Conservation (phyloP, 1,140 invertebrate species). For the Diorhabda carinulata region DNA sequence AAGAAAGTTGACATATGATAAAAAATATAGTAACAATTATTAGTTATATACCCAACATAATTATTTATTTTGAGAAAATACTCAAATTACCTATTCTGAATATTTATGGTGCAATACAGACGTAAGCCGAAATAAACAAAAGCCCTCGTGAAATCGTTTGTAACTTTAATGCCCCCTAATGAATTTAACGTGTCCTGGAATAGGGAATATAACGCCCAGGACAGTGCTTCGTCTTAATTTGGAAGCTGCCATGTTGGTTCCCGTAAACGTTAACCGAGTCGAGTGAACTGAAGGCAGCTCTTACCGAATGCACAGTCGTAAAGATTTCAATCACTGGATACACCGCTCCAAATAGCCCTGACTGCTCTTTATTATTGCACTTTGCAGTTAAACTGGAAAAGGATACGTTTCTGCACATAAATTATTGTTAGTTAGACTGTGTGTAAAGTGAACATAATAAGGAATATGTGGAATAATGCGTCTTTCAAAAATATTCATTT, state of each 20-base stretch:
- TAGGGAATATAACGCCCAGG: slow-evolving; percentile 11
- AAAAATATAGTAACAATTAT: no score
- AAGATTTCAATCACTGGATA: slow-evolving; percentile 22
- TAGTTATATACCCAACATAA: no score
- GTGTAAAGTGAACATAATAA: no score
- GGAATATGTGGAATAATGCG: no score
- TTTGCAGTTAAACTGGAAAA: neutral
- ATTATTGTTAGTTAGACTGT: no score
- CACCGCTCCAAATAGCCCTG: neutral
- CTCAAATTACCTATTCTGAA: neutral
- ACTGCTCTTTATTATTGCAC: neutral
- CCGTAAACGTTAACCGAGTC: neutral
- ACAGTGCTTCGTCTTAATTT: slow-evolving; percentile 28
- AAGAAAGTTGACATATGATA: no score
- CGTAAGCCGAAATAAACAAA: slow-evolving; percentile 15
- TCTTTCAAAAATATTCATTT: no score
- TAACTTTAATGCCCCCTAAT: slow-evolving; percentile 26
- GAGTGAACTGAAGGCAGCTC: neutral
- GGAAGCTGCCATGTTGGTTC: slow-evolving; percentile 14
- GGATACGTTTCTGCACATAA: neutral
- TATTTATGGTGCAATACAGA: neutral
- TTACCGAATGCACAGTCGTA: slow-evolving; percentile 20
- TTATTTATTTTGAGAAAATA: no score
- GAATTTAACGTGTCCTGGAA: slow-evolving; percentile 25
- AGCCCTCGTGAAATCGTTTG: slow-evolving; percentile 23